Conservation (phyloP, 2,113 vertebrate genomes). For the Nothocercus julius region DNA sequence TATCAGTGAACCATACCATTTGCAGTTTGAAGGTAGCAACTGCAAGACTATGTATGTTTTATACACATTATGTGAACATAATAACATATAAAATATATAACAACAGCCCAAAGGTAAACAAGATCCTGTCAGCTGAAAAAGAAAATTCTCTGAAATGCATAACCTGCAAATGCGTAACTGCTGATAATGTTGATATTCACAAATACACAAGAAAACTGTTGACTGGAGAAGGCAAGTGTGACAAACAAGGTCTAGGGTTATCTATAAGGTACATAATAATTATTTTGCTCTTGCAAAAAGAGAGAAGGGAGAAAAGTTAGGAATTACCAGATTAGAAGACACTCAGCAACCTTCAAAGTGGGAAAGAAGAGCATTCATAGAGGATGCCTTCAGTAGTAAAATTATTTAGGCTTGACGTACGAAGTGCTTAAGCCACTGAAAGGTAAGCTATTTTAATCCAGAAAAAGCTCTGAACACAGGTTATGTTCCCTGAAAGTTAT, state of each 20-base stretch:
- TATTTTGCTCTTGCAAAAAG: not conserved
- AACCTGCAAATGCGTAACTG: not conserved
- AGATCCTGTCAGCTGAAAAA: not conserved
- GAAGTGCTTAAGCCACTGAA: not conserved
- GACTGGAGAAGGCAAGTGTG: not conserved
- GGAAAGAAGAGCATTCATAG: not conserved
- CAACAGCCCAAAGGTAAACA: not conserved
- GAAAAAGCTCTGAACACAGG: not conserved
- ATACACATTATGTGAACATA: not conserved
- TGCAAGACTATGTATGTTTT: not conserved
- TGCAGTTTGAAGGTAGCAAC: not conserved
- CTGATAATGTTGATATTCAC: not conserved
- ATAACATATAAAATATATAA: not conserved
- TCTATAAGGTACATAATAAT: conserved; percentile 28
- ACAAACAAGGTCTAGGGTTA: not conserved
- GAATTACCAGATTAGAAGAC: conserved; percentile 2
- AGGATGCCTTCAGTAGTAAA: not conserved
- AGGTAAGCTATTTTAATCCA: not conserved
- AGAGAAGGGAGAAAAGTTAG: not conserved
- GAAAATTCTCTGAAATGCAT: not conserved
- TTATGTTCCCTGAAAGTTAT: not conserved
- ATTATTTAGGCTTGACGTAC: not conserved
- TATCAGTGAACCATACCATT: not conserved
- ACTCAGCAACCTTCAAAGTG: not conserved
- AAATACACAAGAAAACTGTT: not conserved